Conservation (phyloP, 2,113 vertebrate species). For the Vulpes ferrilata region DNA sequence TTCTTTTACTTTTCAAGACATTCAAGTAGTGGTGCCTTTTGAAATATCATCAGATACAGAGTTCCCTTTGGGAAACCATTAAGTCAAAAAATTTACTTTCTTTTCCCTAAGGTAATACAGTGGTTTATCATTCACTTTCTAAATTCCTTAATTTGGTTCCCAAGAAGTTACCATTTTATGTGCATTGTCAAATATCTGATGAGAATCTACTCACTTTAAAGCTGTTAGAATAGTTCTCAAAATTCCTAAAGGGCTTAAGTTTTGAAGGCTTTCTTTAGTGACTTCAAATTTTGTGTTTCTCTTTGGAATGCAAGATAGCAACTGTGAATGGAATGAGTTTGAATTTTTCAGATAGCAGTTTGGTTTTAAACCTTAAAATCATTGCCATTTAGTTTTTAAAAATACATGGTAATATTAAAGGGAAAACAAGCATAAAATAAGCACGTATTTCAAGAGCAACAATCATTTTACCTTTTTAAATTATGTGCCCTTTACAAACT, state of each 20-base stretch:
- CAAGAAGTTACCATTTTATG: slow-evolving; percentile 30
- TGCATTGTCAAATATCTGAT: slow-evolving; percentile 58
- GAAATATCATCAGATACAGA: slow-evolving; percentile 56
- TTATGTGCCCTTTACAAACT: not conserved
- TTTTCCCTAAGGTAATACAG: slow-evolving; percentile 59
- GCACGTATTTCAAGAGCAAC: not conserved
- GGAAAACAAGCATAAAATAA: not conserved
- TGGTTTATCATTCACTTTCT: slow-evolving; percentile 61
- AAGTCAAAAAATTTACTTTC: slow-evolving; percentile 57
- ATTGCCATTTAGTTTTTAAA: not conserved
- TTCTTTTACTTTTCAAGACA: slow-evolving; percentile 57
- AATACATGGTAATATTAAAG: not conserved
- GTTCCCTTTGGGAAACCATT: slow-evolving; percentile 27
- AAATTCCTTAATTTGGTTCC: slow-evolving; percentile 68
- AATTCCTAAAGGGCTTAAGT: slow-evolving; percentile 54
- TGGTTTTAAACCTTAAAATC: not conserved
- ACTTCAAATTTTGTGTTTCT: slow-evolving; percentile 50
- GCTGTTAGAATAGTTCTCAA: not conserved
- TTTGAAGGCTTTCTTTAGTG: slow-evolving; percentile 46
- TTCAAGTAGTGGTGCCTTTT: slow-evolving; percentile 53
- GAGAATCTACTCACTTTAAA: slow-evolving; percentile 41
- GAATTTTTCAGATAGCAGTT: not conserved
- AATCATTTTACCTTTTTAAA: not conserved
- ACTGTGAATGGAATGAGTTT: not conserved
- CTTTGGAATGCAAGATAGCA: not conserved